Base-by-base conservation (phyloP, 2,888 invertebrate species). In the Thereva nobilitata region DNA sequence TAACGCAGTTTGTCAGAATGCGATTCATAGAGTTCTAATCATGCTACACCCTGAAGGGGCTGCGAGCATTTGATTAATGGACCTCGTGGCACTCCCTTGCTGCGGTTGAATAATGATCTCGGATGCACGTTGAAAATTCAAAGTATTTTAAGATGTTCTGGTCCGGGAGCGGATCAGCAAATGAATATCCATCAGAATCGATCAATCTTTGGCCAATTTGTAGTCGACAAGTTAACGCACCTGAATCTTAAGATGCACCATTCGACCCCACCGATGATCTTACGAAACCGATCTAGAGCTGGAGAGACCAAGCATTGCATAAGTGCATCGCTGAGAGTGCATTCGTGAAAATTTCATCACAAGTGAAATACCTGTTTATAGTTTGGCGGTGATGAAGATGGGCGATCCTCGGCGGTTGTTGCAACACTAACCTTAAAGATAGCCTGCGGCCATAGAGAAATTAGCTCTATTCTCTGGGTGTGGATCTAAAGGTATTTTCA, bases 251-350 rank as follows among this genome's bases (percentile, higher is more conserved):
- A 49, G 40, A 38, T 61, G 50, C 49, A 50, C 61, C 61, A 12
- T 37, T 38, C 55, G 41, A 34, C 7, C 23, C 23, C 23, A 23
- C 23, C 23, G 23, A 1, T 23, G 23, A 23, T 23, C 34, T 61
- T 61, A 61, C 41, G 61, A 50, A 61, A 61, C 38, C 61, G 61
- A 49, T 61, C 61, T 61, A 50, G 61, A 61, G 42, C 61, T 61
- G 34, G 49, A 38, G 12, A 6, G 23, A 23, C 23, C 1, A 23
- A 49, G 34, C 40, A 41, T 61, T 61, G 23, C 50, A 34, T 42
- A 61, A 61, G 12, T 23, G 23, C 23, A 23, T 23, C 49, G 61
- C 47, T 38, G 10, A 23, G 47, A 61, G 61, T 50, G 45, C 47
- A 61, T 41, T 61, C 41, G 61, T 9, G 61, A 50, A 61, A 53